These are phyloP conservation scores for Glareola pratincola DNA, from an alignment of 2,113 vertebrate species.

Conservation along the genomic window DNA sequence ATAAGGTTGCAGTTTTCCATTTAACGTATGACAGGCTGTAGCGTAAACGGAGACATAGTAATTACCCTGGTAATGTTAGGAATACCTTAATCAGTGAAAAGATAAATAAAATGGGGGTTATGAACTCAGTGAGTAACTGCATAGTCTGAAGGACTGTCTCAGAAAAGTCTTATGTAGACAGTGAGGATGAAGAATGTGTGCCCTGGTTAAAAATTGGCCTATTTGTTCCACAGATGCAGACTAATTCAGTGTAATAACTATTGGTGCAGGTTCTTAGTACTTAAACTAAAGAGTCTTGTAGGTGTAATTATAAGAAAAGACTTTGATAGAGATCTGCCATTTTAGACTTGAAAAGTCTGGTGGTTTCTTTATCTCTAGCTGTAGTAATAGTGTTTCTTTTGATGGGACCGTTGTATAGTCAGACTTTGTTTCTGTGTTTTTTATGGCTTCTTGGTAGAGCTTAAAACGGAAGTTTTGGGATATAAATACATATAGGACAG, in stretches of 20 bases:
- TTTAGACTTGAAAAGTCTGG: neutral
- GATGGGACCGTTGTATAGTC: neutral
- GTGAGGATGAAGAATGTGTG: too few species aligned
- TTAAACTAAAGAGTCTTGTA: neutral
- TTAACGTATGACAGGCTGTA: neutral
- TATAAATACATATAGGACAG: neutral
- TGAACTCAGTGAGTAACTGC: neutral
- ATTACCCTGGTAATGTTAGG: neutral
- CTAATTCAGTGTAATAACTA: neutral
- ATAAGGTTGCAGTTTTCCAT: neutral
- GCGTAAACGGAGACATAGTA: fast-evolving
- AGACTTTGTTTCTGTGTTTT: neutral
- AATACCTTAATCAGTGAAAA: neutral
- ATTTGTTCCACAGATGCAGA: neutral
- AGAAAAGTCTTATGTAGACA: neutral
- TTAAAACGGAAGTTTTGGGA: neutral
- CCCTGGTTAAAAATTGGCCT: neutral
- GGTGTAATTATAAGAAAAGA: neutral
- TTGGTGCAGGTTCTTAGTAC: neutral
- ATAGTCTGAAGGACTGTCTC: neutral
- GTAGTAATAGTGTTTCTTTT: neutral
- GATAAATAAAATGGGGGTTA: fast-evolving
- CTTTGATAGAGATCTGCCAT: neutral
- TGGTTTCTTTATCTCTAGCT: neutral
- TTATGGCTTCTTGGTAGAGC: neutral